Evolutionary conservation across 2,888 invertebrate genomes (phyloP).

Genomic region (Pseudococcus jackbeardsleyi): DNA sequence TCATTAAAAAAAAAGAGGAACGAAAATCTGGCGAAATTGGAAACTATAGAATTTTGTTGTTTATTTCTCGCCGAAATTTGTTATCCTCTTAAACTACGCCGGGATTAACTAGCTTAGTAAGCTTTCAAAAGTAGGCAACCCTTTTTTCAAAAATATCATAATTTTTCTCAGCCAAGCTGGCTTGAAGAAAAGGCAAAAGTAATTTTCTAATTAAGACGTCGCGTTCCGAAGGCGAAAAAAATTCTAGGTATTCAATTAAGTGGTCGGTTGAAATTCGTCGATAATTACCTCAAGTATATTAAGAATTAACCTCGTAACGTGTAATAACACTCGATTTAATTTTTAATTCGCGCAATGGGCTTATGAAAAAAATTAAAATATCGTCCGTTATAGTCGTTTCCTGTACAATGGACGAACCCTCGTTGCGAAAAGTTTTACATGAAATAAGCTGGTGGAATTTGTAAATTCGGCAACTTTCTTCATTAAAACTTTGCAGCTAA

Average conservation of each 20-base stretch:
- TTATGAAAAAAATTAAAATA: conserved; percentile 8
- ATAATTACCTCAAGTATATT: not conserved
- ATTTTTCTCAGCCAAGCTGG: not conserved
- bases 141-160: not conserved
- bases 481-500: conserved; percentile 27
- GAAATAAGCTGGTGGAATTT: conserved; percentile 16
- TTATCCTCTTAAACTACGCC: not conserved
- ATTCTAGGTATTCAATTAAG: not conserved
- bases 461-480: conserved; percentile 21
- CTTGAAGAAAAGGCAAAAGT: not conserved
- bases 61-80: not conserved
- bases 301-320: not conserved
- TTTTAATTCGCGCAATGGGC: not conserved
- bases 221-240: not conserved
- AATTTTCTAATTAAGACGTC: not conserved
- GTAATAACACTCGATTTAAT: conserved; percentile 10
- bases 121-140: conserved; percentile 6
- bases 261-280: not conserved
- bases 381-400: not conserved
- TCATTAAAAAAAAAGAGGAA: not conserved
- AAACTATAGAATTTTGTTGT: conserved; percentile 1
- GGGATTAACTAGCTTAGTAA: conserved; percentile 3
- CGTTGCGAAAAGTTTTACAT: not conserved
- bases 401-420: not conserved
- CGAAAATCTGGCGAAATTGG: not conserved